Evolutionary conservation across 2,113 vertebrate species (phyloP).

Genomic region (Corythornis cristatus): DNA sequence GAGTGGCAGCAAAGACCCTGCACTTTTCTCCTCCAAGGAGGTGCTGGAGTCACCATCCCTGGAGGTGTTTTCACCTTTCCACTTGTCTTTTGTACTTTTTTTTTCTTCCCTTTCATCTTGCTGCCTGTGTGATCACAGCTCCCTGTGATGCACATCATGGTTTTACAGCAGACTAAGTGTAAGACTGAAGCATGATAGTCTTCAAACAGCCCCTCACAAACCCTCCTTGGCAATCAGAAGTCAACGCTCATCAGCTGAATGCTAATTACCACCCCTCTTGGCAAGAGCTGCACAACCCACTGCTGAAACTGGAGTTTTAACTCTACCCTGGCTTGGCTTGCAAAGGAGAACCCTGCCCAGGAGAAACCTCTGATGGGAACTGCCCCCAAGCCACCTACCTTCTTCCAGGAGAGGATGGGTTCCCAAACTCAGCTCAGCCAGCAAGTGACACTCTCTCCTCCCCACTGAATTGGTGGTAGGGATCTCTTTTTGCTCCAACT

Average conservation of each 20-base stretch:
- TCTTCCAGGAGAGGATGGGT: not conserved
- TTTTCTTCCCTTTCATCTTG: not conserved
- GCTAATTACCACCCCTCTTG: not conserved
- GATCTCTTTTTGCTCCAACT: not conserved
- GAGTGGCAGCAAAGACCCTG: rapidly evolving
- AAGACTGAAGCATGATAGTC: not conserved
- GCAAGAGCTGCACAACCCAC: not conserved
- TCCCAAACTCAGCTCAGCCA: not conserved
- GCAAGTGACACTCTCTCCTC: not conserved
- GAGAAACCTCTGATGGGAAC: not conserved
- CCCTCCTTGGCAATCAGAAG: not conserved
- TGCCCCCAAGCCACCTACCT: not conserved
- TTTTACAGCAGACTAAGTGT: not conserved
- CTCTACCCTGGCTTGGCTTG: not conserved
- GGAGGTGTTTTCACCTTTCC: not conserved
- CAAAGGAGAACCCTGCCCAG: not conserved
- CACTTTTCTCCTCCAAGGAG: too few relatives aligned
- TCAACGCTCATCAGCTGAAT: not conserved
- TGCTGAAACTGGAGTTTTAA: not conserved
- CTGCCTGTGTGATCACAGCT: not conserved
- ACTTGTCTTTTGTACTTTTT: not conserved
- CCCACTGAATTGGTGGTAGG: not conserved
- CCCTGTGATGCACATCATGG: not conserved
- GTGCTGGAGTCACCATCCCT: too few relatives aligned
- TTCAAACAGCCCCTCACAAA: not conserved